Base-by-base conservation (phyloP, 2,888 invertebrate genomes). In the Dolomedes plantarius region DNA sequence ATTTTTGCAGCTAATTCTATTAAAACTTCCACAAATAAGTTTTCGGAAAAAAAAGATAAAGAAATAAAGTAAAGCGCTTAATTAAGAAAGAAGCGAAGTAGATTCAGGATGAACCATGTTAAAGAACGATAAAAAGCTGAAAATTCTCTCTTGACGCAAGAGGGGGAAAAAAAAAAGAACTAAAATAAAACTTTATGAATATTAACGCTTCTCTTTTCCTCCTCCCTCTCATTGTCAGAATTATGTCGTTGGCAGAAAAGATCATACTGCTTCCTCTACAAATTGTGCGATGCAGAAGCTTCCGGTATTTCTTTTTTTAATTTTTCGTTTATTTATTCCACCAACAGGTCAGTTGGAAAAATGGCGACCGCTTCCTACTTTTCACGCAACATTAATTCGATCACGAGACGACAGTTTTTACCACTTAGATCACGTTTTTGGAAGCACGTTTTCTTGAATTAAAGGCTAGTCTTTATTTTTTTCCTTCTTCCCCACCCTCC, bases 321-420 rank as follows among this genome's bases (percentile, higher is more conserved):
- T 69, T 41, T 69, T 19, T 16, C 23, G 6, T 71, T 69, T 36
- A 36, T 41, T 41, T 41, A 69, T 41, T 80, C 65, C 41, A 64
- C 83, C 68, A 83, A 64, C 82, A 83, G 82, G 82, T 83, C 82
- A 83, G 71, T 83, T 72, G 82, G 82, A 83, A 83, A 83, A 83
- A 83, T 72, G 71, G 56, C 71, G 39, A 65, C 65, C 36, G 69
- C 81, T 82, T 82, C 82, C 82, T 83, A 83, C 64, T 76, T 83
- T 83, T 83, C 76, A 83, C 50, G 82, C 82, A 71, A 68, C 82
- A 83, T 83, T 83, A 83, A 83, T 76, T 80, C 50, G 23, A 74
- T 67, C 80, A 80, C 80, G 73, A 74, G 80, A 73, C 73, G 74
- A 68, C 68, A 56, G 39, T 31, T 56, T 46, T 78, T 29, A 23